These are phyloP conservation scores for Agrypnus murinus DNA, from an alignment of 2,888 invertebrate genomes.

Conservation along the genomic window DNA sequence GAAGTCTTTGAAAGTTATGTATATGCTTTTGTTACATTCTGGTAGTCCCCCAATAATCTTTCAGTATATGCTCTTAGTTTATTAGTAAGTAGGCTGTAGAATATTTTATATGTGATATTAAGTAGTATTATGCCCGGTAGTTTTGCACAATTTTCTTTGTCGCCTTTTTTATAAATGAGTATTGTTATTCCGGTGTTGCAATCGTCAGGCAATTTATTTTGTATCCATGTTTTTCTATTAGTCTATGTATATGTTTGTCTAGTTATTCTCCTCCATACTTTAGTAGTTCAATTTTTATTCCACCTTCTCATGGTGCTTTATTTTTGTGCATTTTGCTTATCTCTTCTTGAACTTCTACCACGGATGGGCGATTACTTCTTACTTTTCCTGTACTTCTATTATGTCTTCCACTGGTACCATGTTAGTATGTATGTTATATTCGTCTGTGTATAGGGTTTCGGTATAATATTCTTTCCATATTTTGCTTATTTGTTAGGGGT, in stretches of 20 bases:
- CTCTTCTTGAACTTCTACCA: neutral
- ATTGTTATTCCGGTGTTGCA: constrained; percentile 6
- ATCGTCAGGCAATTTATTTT: neutral
- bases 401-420: neutral
- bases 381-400: constrained; percentile 2
- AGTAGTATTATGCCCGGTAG: neutral
- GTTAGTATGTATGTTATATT: too few relatives aligned
- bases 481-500: too few relatives aligned
- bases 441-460: too few relatives aligned
- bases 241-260: neutral
- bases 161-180: too few relatives aligned
- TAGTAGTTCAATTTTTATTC: neutral
- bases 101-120: constrained; percentile 1
- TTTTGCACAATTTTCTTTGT: constrained; percentile 10
- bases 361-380: constrained; percentile 7
- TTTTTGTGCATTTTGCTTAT: neutral
- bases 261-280: neutral
- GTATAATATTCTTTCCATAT: too few relatives aligned
- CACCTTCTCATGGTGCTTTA: neutral
- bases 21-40: constrained; percentile 8
- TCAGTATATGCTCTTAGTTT: neutral
- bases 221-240: neutral
- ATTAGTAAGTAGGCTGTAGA: neutral
- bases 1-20: constrained; percentile 4
- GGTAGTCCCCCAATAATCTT: neutral